Base-by-base conservation (phyloP, 92 coral and sea anemone genomes). In the Epizoanthus stellaris region DNA sequence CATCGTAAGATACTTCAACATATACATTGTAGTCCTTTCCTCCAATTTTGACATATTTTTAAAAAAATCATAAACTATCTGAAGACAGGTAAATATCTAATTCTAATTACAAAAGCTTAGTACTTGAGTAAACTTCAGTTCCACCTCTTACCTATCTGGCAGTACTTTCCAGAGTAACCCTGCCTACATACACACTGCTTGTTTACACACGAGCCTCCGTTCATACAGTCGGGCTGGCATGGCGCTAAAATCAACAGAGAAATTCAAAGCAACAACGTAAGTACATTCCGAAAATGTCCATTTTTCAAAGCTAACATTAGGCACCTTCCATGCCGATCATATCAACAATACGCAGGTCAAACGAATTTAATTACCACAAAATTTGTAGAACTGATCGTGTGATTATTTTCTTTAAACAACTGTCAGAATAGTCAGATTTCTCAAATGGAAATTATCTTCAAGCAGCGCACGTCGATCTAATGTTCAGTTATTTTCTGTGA, bases 201-300 rank as follows among this genome's bases (percentile, higher is more conserved):
- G 25, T 91, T 92, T 5, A 90, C 89, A 70, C 98, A 95, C 14
- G 70, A 83, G 10, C 95, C 98, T 6, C 98, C 98, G 61, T 95
- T 95, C 75, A 95, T 87, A 45, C 98, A 95, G 80, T 88, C 90
- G 17, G 97, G 93, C 16, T 87, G 80, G 80, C 98, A 95, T 9
- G 95, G 79, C 6, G 98, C 98, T 95, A 86, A 14, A 80, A 80
- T 53, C 15, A 1, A 39, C 54, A 49, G 16, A 30, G 39, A 87
- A 64, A 70, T 14, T 60, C 16, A 6, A 25, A 36, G 52, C 39
- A 17, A n/a, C 47, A 38, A 38, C 47, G 62, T 52, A 7, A 10
- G 53, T 53, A 17, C 10, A 45, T 36, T 58, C 59, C 19, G 60
- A 36, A 7, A 23, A 2, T 1, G 1, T 39, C 30, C 56, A 60